phyloP scores from a whole-genome alignment of 2,797 vertebrate genomes.

The Mormyrus proboscirostris region DNA sequence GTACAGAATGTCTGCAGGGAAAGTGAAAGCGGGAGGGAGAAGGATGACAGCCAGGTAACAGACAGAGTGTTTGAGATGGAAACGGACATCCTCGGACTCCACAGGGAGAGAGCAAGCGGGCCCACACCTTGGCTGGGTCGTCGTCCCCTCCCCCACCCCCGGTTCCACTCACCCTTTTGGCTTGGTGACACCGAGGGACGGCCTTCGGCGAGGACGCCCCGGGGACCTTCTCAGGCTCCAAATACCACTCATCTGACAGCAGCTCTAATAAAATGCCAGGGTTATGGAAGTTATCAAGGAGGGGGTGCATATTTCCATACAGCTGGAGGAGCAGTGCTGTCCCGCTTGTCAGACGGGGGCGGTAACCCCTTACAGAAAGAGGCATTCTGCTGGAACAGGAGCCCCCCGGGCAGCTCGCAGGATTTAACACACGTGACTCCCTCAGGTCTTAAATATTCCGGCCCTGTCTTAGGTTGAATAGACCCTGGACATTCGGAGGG shows the following conservation, averaged over 20 bases:
- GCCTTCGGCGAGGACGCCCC: background rate
- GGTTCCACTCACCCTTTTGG: background rate
- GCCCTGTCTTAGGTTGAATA: background rate
- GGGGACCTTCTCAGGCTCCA: background rate
- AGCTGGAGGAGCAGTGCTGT: background rate
- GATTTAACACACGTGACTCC: background rate
- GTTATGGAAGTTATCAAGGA: background rate
- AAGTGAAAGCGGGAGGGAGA: background rate
- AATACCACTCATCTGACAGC: slow-evolving; percentile 7
- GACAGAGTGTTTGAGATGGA: background rate
- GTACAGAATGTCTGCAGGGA: background rate
- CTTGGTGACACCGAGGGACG: background rate
- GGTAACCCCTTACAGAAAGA: slow-evolving; percentile 11
- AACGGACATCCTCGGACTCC: background rate
- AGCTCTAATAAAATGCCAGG: background rate
- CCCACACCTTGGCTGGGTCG: background rate
- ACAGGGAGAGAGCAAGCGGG: background rate
- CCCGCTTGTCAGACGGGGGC: background rate
- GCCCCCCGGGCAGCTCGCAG: too few species aligned
- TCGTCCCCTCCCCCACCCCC: background rate
- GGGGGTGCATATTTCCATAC: background rate
- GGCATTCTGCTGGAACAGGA: background rate
- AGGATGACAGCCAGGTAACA: background rate
- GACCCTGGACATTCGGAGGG: too few species aligned
- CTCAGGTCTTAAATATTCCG: background rate